A percentile compares a stretch with the other conserved stretches of the same genome.
phyloP scores from a whole-genome alignment of 1,140 invertebrate genomes.

The Pectinophora gossypiella region DNA sequence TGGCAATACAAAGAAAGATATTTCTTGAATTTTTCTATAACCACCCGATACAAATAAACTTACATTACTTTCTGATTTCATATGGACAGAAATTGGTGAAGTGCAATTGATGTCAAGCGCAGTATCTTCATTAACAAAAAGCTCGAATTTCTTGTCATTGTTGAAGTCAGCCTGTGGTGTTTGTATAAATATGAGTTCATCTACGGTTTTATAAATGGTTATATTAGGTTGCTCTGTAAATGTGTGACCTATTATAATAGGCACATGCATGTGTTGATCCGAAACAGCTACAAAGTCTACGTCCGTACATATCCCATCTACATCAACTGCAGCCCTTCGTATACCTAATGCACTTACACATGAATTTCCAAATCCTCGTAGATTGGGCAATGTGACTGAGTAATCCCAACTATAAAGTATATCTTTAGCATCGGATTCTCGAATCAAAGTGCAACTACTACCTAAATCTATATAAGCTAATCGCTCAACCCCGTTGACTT shows the following conservation, averaged over 20 bases:
- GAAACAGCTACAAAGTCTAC: background rate
- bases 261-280: background rate
- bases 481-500: background rate
- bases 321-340: background rate
- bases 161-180: background rate
- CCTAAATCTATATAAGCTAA: constrained; percentile 4
- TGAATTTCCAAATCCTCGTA: background rate
- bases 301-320: background rate
- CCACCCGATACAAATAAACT: background rate
- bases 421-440: background rate
- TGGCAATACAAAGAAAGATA: background rate
- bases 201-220: background rate
- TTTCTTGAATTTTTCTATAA: background rate
- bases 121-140: background rate
- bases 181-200: background rate
- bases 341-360: background rate
- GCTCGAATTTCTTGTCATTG: background rate
- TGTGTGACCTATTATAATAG: background rate
- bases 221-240: constrained; percentile 2
- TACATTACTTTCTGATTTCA: background rate
- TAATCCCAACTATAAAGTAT: background rate
- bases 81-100: constrained; percentile 1
- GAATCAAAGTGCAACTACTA: background rate
- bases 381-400: background rate
- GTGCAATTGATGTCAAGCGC: background rate